Evolutionary conservation across 2,888 invertebrate species (phyloP).

Genomic region (Agrilus mali): DNA sequence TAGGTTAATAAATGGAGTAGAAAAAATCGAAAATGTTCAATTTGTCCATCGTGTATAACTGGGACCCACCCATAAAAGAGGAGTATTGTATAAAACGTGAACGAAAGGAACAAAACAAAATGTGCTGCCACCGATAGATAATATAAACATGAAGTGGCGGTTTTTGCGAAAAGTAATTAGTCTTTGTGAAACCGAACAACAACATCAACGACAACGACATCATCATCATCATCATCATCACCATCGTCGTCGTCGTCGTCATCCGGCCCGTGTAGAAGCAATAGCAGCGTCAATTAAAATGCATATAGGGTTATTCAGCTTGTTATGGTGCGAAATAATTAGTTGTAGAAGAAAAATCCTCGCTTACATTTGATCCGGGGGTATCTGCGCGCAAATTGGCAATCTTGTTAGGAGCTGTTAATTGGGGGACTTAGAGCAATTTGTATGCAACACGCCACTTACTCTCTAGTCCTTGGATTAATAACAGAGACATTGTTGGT

Average conservation of each 20-base stretch:
- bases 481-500: constrained; percentile 5
- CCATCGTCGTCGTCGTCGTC: background rate
- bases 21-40: no score
- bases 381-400: constrained; percentile 29
- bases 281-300: constrained; percentile 19
- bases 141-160: no score
- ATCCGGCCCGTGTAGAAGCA: background rate
- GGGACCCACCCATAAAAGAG: no score
- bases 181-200: no score
- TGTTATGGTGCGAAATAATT: constrained; percentile 32
- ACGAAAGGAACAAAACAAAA: no score
- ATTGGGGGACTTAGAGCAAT: constrained; percentile 31
- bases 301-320: constrained; percentile 24
- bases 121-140: no score
- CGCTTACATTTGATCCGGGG: constrained; percentile 31
- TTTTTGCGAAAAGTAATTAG: no score
- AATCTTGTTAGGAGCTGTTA: constrained; percentile 34
- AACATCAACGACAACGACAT: no score
- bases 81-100: no score
- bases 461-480: constrained; percentile 12
- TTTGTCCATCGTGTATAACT: no score
- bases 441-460: constrained; percentile 26
- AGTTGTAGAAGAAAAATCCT: constrained; percentile 30
- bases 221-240: background rate
- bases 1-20: no score